Evolutionary conservation across 2,888 invertebrate genomes (phyloP).

Genomic region (Platerodrilus igneus): DNA sequence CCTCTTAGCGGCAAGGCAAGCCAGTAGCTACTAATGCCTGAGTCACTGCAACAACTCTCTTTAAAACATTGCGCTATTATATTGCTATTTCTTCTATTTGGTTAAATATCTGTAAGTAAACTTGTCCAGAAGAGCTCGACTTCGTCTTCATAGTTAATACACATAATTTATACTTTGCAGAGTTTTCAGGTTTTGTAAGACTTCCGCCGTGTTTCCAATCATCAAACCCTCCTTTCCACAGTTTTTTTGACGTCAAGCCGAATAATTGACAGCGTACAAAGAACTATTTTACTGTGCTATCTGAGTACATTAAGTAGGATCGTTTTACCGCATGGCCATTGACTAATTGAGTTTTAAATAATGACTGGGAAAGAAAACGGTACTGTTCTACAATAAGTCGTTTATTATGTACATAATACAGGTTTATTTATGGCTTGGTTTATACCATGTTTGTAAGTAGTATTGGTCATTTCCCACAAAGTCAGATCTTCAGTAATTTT

Average conservation of each 20-base stretch:
- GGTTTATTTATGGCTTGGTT: constrained; percentile 5
- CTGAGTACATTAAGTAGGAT: constrained; percentile 19
- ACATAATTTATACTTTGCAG: constrained; percentile 17
- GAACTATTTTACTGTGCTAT: constrained; percentile 13
- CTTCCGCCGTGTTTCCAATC: constrained; percentile 26
- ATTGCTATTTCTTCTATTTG: constrained; percentile 19
- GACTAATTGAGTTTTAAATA: constrained; percentile 9
- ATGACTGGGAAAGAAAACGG: constrained; percentile 5
- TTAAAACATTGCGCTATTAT: constrained; percentile 33
- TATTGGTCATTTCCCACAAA: no score
- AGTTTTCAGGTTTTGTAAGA: constrained; percentile 24
- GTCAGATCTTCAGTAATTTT: no score
- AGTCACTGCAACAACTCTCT: constrained; percentile 28
- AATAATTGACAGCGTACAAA: constrained; percentile 20
- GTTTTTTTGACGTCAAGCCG: constrained; percentile 10
- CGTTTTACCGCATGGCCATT: constrained; percentile 9
- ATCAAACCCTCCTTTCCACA: constrained; percentile 19
- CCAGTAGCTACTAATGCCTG: constrained; percentile 23
- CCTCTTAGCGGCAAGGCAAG: constrained; percentile 25
- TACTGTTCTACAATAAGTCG: constrained; percentile 2
- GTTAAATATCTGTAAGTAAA: constrained; percentile 14
- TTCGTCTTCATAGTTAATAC: constrained; percentile 15
- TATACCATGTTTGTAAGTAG: constrained; percentile 7
- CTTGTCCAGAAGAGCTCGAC: constrained; percentile 7
- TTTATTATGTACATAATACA: constrained; percentile 1